Percentiles rank a stretch among this genome's conserved stretches.
These are phyloP conservation scores for Sigmodon hispidus DNA, from an alignment of 2,113 vertebrate species.

Conservation along the genomic window DNA sequence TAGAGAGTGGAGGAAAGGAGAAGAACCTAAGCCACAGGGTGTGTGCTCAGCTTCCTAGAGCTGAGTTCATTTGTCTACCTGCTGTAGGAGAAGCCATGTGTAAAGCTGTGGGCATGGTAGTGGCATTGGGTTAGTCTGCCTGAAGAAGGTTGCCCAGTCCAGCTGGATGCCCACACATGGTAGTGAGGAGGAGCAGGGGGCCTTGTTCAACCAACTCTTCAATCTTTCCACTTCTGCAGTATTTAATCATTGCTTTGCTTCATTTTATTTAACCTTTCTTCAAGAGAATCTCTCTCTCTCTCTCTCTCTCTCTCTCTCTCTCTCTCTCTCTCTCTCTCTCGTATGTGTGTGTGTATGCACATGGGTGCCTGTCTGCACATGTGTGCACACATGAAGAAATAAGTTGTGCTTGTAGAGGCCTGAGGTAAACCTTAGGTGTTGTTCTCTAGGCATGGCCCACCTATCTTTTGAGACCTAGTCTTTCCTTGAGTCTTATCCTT, in stretches of 20 bases:
- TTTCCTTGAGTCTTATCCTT: background rate
- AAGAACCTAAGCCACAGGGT: background rate
- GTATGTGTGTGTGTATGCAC: fast-evolving
- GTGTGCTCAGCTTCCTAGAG: background rate
- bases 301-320: background rate
- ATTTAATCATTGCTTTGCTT: constrained; percentile 6
- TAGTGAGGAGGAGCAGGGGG: background rate
- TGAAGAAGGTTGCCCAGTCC: background rate
- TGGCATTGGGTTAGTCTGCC: background rate
- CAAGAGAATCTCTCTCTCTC: background rate
- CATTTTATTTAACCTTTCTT: background rate
- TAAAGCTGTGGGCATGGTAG: too few species aligned
- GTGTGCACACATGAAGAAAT: background rate
- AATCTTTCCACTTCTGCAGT: background rate
- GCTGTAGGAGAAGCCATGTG: background rate
- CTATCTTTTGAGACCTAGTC: background rate
- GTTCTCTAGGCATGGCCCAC: background rate
- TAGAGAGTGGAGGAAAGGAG: background rate
- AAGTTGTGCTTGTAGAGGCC: background rate
- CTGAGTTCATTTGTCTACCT: background rate
- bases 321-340: too few species aligned
- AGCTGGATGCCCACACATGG: too few species aligned
- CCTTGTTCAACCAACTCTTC: background rate
- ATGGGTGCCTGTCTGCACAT: background rate
- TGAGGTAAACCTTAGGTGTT: background rate